Conservation (phyloP, 2,113 vertebrate genomes). For the Aphyosemion australe region DNA sequence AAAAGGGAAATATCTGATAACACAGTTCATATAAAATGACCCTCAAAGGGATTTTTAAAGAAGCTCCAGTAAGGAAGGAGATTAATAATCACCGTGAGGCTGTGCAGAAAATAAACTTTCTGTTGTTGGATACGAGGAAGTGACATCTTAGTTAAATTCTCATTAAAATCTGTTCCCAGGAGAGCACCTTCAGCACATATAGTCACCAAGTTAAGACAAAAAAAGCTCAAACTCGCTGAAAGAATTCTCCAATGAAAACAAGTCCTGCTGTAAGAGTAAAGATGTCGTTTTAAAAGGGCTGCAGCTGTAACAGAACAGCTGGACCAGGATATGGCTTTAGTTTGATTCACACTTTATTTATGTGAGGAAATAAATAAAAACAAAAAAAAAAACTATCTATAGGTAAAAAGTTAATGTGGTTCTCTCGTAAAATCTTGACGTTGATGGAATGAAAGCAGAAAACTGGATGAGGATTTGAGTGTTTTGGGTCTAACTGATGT, state of each 20-base stretch:
- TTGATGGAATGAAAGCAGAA: no score
- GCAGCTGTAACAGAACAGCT: no score
- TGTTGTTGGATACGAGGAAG: neutral
- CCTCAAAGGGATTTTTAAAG: neutral
- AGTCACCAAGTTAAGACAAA: neutral
- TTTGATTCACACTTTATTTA: no score
- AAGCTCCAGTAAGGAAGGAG: constrained; percentile 2
- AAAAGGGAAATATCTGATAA: neutral
- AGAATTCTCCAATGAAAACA: neutral
- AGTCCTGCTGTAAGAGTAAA: neutral
- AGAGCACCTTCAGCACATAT: no score
- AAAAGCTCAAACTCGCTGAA: neutral
- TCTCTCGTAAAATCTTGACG: no score
- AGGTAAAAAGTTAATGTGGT: no score
- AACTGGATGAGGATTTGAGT: no score
- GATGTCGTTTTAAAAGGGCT: neutral
- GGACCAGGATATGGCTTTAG: no score
- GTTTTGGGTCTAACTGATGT: no score
- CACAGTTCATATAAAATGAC: constrained; percentile 1
- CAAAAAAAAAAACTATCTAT: no score
- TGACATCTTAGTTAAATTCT: constrained; percentile 9
- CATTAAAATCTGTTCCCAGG: neutral
- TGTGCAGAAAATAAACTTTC: constrained; percentile 1
- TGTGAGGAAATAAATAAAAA: no score
- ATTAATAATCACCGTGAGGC: constrained; percentile 12